Evolutionary conservation across 1,140 invertebrate genomes (phyloP), one percentile per base, ranked within the genome.

Genomic region (Littorina saxatilis): DNA sequence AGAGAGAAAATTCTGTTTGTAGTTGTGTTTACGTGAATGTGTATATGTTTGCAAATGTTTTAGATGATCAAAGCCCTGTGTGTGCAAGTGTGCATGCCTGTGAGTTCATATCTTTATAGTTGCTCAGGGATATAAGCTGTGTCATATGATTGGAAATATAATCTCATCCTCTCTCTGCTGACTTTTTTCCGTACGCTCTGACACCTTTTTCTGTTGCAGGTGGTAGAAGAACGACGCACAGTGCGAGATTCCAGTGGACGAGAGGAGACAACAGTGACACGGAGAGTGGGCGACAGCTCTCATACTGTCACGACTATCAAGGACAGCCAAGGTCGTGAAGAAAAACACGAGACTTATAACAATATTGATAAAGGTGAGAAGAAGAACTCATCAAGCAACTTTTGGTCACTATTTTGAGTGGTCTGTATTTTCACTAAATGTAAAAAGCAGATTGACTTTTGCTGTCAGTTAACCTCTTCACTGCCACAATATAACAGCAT

Each of bases 281-380:
- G 85, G 23, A 75, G 73, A 9, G 17, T 84, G 23, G 87, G 87
- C 15, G 82, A 85, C 72, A 77, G 84, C 70, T 58, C 82, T 32
- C 83, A 88, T 52, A 77, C 84, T 27, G 76, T 88, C 17, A 85
- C 79, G 2, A 86, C 82, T 11, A 82, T 82, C 43, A 86, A 47
- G 23, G 83, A 85, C 23, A 58, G 61, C n/a, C 72, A 80, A 68
- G 87, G 87, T 17, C 58, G 13, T 4, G 73, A 81, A 40, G 83
- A 85, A 79, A 84, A 80, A 55, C 75, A 80, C 15, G 85, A 88
- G 68, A 76, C 70, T 15, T 85, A 83, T 35, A 79, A 83, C 27
- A 88, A 88, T 80, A 80, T 88, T 43, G 83, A 85, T 81, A 79
- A 85, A 80, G 78, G 86, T 86, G 74, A 72, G 80, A 77, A 37